A percentile compares a stretch with the other conserved stretches of the same genome.
Evolutionary conservation across 2,113 vertebrate genomes (phyloP).

Genomic region (Phylloscopus trochiloides): DNA sequence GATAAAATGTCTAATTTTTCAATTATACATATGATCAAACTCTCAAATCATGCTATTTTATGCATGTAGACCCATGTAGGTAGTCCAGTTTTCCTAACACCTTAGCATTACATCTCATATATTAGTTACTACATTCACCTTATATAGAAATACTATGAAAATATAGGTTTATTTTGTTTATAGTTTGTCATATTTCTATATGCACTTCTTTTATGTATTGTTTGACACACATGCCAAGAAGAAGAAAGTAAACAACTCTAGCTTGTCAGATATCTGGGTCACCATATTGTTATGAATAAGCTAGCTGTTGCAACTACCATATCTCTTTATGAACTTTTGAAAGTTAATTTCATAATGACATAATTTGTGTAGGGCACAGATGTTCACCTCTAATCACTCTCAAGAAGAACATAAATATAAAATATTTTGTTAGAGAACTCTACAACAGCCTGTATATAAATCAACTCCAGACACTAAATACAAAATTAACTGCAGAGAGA

Average conservation of each 20-base stretch:
- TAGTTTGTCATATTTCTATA: not conserved
- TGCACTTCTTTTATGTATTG: not conserved
- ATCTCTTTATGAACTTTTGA: not conserved
- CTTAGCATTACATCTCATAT: not conserved
- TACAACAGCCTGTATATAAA: not conserved
- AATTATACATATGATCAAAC: not conserved
- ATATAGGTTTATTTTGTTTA: not conserved
- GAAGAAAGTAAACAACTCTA: conserved; percentile 9
- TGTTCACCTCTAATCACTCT: conserved; percentile 36
- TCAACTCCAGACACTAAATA: not conserved
- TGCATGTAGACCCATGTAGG: not conserved
- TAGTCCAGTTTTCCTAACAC: rapidly evolving
- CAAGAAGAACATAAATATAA: conserved; percentile 16
- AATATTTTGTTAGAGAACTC: not conserved
- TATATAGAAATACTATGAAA: not conserved
- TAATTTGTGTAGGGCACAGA: conserved; percentile 35
- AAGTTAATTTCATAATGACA: conserved; percentile 15
- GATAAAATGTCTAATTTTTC: not conserved
- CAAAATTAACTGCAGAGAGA: not conserved
- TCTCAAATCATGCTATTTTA: not conserved
- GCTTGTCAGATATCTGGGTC: conserved; percentile 1
- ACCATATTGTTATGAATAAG: conserved; percentile 27
- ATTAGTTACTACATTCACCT: not conserved
- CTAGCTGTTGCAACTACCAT: not conserved
- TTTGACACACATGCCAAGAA: not conserved